A percentile compares a stretch with the other conserved stretches of the same genome.
Evolutionary conservation across 1,140 invertebrate genomes (phyloP).

Genomic region (Drosophila parabipectinata): DNA sequence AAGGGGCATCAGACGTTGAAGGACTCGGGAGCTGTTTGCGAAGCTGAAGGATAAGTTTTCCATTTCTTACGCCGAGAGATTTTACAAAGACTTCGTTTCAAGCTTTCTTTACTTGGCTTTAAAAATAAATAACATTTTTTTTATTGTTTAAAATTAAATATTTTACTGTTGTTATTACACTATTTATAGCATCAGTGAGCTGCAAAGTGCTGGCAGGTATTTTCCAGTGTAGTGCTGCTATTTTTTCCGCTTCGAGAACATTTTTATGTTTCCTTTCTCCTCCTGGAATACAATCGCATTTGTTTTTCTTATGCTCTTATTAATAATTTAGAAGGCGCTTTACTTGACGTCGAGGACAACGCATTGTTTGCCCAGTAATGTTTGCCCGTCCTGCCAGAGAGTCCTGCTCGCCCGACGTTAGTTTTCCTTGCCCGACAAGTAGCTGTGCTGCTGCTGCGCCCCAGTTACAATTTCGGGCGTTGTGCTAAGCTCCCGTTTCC

Average conservation of each 20-base stretch:
- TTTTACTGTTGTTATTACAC: neutral
- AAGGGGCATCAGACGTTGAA: slow-evolving; percentile 18
- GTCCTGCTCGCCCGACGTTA: slow-evolving; percentile 14
- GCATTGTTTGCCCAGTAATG: slow-evolving; percentile 55
- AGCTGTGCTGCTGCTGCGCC: slow-evolving; percentile 74
- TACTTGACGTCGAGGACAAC: slow-evolving; percentile 63
- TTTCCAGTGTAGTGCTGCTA: neutral
- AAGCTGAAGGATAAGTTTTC: neutral
- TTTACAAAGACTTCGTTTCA: no score
- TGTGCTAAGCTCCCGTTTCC: slow-evolving; percentile 61
- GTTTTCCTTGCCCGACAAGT: slow-evolving; percentile 55
- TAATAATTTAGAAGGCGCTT: slow-evolving; percentile 79
- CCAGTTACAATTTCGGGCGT: slow-evolving; percentile 68
- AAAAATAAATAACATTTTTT: neutral
- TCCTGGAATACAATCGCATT: slow-evolving; percentile 64
- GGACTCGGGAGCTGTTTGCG: slow-evolving; percentile 16
- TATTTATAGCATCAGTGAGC: no score
- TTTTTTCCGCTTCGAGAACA: slow-evolving; percentile 27
- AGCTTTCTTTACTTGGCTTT: no score
- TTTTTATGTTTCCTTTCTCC: slow-evolving; percentile 54
- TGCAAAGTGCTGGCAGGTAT: neutral
- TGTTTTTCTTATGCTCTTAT: slow-evolving; percentile 79
- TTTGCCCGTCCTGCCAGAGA: slow-evolving; percentile 23
- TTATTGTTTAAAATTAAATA: neutral
- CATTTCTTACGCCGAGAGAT: neutral